phyloP scores from a whole-genome alignment of 1,140 invertebrate species.

The Dufourea novaeangliae region DNA sequence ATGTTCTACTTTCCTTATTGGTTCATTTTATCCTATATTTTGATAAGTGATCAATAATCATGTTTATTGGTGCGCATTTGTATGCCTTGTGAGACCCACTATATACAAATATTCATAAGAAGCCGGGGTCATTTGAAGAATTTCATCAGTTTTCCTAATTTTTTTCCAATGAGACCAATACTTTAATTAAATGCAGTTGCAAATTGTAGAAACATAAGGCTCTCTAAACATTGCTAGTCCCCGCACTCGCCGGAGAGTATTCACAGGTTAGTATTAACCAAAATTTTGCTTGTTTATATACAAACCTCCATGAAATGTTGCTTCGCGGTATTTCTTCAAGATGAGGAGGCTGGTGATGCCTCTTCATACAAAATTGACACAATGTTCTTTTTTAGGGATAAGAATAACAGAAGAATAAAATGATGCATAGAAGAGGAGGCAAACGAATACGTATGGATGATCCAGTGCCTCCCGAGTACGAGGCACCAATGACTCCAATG shows the following conservation, averaged over 20 bases:
- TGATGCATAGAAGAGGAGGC: conserved; percentile 91
- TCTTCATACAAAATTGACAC: not conserved
- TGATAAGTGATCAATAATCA: conserved; percentile 13
- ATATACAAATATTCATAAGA: not conserved
- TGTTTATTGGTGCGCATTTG: conserved; percentile 3
- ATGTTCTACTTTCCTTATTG: not conserved
- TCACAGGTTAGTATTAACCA: conserved; percentile 23
- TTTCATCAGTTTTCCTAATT: not conserved
- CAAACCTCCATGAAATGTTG: not conserved
- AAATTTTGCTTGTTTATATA: conserved; percentile 23
- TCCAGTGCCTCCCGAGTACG: conserved; percentile 91
- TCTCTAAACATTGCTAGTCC: not conserved
- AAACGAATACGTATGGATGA: conserved; percentile 96
- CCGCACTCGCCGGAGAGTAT: not conserved
- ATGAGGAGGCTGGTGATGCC: no score
- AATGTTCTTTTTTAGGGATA: not conserved
- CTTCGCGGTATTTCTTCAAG: not conserved
- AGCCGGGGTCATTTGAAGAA: conserved; percentile 24
- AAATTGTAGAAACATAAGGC: conserved; percentile 9
- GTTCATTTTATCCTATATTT: conserved; percentile 1
- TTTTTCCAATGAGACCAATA: not conserved
- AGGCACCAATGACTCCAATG: conserved; percentile 90
- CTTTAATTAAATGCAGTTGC: conserved; percentile 4
- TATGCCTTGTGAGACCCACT: not conserved
- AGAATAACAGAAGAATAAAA: conserved; percentile 50